Evolutionary conservation across 2,888 invertebrate species (phyloP), one percentile per base, ranked within the genome.

Genomic region (Papilio gigon): DNA sequence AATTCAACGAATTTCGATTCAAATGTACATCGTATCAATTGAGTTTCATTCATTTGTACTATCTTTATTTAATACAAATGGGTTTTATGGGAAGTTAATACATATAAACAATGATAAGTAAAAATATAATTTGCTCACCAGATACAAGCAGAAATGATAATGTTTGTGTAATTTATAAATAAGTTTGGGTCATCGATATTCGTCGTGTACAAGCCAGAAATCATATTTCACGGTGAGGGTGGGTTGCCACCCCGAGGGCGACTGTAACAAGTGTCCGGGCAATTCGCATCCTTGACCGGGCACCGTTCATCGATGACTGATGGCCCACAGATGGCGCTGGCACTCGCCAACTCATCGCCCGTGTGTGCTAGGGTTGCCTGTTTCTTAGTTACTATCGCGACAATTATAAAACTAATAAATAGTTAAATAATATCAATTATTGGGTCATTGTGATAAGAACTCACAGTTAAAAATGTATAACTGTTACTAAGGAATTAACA

Each of bases 271-370:
- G 67, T 71, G 72, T 89, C 88, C 86, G 83, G 78, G 79, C 82
- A 81, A 81, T 84, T 81, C 80, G 85, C 85, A 88, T 89, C 90
- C 87, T 89, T 86, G 88, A 87, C 85, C 84, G 87, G 75, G 78
- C 82, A 82, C 75, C 78, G 76, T 78, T 81, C 87, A 89, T 90
- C 89, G 90, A 90, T 92, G 91, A 92, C 79, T 88, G 92, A 92
- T 92, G 80, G 90, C 81, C 67, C 78, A 80, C 91, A 89, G 85
- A 84, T 89, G 92, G 82, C 77, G 84, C 81, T 81, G 85, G 84
- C 88, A 86, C 81, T 78, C 83, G 83, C 81, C 86, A 82, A 88
- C 86, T 89, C 88, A 88, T 88, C 87, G 84, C 78, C 76, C 77
- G 70, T 72, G 70, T 72, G 63, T 61, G 59, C 53, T 70, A 66